Conservation (phyloP, 2,888 invertebrate species). For the Sabellastarte sp. region DNA sequence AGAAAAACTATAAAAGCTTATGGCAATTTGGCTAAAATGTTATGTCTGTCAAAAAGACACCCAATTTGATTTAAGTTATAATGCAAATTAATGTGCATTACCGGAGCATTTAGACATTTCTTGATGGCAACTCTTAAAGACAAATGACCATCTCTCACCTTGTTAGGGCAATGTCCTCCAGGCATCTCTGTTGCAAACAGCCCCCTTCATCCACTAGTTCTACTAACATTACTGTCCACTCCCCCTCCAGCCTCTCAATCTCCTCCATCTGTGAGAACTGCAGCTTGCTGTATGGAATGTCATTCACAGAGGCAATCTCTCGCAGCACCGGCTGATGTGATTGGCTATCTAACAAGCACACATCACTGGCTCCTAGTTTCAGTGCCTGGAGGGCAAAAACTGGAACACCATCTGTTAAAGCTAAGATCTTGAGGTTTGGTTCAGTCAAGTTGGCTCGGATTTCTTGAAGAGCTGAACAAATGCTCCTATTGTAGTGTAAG, state of each 20-base stretch:
- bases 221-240: conserved; percentile 17
- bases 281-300: conserved; percentile 5
- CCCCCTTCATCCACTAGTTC: conserved; percentile 25
- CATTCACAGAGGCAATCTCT: conserved; percentile 9
- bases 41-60: too few relatives aligned
- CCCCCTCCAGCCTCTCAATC: conserved; percentile 3
- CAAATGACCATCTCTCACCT: too few relatives aligned
- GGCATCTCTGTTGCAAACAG: conserved; percentile 20
- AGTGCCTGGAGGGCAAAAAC: conserved; percentile 38
- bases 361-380: conserved; percentile 31
- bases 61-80: too few relatives aligned
- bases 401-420: conserved; percentile 36
- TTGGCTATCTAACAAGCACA: conserved; percentile 26
- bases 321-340: conserved; percentile 10
- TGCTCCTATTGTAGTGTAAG: conserved; percentile 36
- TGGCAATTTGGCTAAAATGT: too few relatives aligned
- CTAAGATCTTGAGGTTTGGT: conserved; percentile 30
- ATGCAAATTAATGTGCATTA: too few relatives aligned
- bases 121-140: too few relatives aligned
- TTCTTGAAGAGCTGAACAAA: conserved; percentile 31
- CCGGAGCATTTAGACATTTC: too few relatives aligned
- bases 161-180: conserved; percentile 44
- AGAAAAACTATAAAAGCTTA: too few relatives aligned
- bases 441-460: conserved; percentile 6
- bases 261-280: background rate